phyloP scores from a whole-genome alignment of 1,140 invertebrate genomes.

The Dendrolimus kikuchii region DNA sequence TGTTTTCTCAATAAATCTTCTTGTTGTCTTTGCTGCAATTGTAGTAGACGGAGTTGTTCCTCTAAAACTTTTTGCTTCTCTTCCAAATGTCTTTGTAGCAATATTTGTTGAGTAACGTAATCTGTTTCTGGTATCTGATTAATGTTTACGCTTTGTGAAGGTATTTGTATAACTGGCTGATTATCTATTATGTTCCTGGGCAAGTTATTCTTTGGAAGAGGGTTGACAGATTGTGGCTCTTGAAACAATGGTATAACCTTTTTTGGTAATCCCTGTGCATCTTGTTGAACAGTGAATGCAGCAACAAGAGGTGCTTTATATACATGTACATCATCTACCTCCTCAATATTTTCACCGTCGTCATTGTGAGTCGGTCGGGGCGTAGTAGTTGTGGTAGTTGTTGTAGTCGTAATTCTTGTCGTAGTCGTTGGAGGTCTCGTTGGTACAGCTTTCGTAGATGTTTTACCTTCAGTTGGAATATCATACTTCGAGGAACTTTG shows the following conservation, averaged over 20 bases:
- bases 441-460: slow-evolving; percentile 28
- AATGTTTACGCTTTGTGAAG: slow-evolving; percentile 37
- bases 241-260: slow-evolving; percentile 79
- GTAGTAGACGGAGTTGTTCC: slow-evolving; percentile 78
- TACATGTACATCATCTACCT: slow-evolving; percentile 83
- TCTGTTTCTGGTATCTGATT: slow-evolving; percentile 30
- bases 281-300: slow-evolving; percentile 87
- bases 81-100: slow-evolving; percentile 74
- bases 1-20: slow-evolving; percentile 78
- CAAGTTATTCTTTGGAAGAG: slow-evolving; percentile 1
- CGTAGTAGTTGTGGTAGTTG: slow-evolving; percentile 73
- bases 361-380: slow-evolving; percentile 75
- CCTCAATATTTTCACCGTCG: slow-evolving; percentile 77
- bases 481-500: slow-evolving; percentile 33
- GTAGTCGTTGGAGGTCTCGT: slow-evolving; percentile 21
- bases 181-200: slow-evolving; percentile 19
- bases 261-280: slow-evolving; percentile 81
- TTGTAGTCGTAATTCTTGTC: slow-evolving; percentile 55
- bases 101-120: slow-evolving; percentile 58
- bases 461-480: slow-evolving; percentile 28
- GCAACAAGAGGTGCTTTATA: slow-evolving; percentile 84
- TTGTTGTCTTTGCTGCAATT: slow-evolving; percentile 80
- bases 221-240: slow-evolving; percentile 24
- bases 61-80: slow-evolving; percentile 80
- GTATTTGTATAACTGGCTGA: slow-evolving; percentile 29